These are phyloP conservation scores for Drosophila multiciliata DNA, from an alignment of 2,888 invertebrate genomes.

Conservation along the genomic window DNA sequence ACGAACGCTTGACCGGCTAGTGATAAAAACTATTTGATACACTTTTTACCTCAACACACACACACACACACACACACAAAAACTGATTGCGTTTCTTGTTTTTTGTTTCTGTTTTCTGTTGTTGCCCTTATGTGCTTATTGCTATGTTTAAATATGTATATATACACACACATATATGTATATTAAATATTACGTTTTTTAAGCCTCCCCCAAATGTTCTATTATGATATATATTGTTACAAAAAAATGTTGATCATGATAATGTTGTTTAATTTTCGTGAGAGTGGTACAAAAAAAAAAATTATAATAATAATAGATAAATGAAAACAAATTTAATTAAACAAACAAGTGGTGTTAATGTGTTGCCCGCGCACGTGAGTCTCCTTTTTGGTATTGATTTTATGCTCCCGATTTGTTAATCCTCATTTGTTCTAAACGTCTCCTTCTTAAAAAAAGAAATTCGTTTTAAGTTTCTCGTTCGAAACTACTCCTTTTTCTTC, in stretches of 20 bases:
- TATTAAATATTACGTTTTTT: constrained; percentile 51
- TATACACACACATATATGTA: constrained; percentile 26
- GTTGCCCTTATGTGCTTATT: constrained; percentile 71
- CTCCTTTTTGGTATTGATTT: constrained; percentile 79
- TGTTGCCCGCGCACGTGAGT: constrained; percentile 81
- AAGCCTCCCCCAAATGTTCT: constrained; percentile 34
- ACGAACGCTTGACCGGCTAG: constrained; percentile 69
- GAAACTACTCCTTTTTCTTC: constrained; percentile 29
- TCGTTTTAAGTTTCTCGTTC: constrained; percentile 58
- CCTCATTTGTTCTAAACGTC: constrained; percentile 46
- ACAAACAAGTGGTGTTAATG: constrained; percentile 78
- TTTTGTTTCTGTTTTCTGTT: constrained; percentile 71
- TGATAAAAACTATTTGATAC: constrained; percentile 59
- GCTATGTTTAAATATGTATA: constrained; percentile 52
- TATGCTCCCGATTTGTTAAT: constrained; percentile 68
- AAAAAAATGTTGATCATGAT: constrained; percentile 69
- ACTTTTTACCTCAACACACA: constrained; percentile 54
- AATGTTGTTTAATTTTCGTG: constrained; percentile 72
- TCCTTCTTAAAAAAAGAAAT: constrained; percentile 32
- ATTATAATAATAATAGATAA: background rate
- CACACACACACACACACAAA: constrained; percentile 24
- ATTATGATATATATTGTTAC: constrained; percentile 49
- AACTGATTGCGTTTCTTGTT: constrained; percentile 60
- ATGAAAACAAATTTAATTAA: background rate
- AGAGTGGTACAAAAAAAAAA: constrained; percentile 16